Evolutionary conservation across 2,888 invertebrate species (phyloP).

Genomic region (Orchesella flavescens): DNA sequence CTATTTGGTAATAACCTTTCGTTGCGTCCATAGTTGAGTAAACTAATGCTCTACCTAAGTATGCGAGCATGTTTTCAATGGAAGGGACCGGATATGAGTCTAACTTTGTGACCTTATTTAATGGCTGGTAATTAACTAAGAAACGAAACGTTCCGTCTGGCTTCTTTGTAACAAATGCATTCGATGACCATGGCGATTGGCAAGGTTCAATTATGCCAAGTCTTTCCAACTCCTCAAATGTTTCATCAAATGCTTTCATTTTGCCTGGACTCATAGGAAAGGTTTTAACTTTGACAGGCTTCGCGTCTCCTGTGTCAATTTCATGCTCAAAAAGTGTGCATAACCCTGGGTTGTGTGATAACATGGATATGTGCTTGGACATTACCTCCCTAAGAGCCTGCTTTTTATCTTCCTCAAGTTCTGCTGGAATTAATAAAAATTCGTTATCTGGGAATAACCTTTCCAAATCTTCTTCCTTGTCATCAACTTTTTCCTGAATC

Average conservation of each 20-base stretch:
- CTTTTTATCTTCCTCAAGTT: constrained; percentile 20
- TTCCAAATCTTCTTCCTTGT: constrained; percentile 18
- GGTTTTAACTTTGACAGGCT: constrained; percentile 41
- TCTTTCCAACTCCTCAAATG: constrained; percentile 57
- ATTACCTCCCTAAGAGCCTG: constrained; percentile 14
- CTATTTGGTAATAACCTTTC: constrained; percentile 73
- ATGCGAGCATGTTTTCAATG: constrained; percentile 73
- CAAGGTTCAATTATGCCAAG: constrained; percentile 54
- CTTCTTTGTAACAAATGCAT: constrained; percentile 72
- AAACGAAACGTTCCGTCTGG: constrained; percentile 72
- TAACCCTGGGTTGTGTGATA: constrained; percentile 38
- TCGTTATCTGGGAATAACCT: constrained; percentile 11
- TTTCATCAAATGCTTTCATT: constrained; percentile 42
- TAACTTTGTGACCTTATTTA: constrained; percentile 62
- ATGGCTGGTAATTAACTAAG: constrained; percentile 72
- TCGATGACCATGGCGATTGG: constrained; percentile 44
- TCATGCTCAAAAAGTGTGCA: constrained; percentile 20
- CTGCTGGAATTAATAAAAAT: constrained; percentile 24
- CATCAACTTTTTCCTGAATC: not conserved
- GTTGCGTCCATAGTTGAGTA: constrained; percentile 73
- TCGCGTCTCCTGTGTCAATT: constrained; percentile 43
- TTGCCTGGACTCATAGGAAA: constrained; percentile 56
- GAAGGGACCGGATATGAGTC: constrained; percentile 70
- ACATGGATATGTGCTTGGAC: constrained; percentile 15
- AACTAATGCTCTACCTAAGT: constrained; percentile 72